A percentile compares a stretch with the other conserved stretches of the same genome.
These are phyloP conservation scores for Australoheros facetus DNA, from an alignment of 2,797 vertebrate species.

Conservation along the genomic window DNA sequence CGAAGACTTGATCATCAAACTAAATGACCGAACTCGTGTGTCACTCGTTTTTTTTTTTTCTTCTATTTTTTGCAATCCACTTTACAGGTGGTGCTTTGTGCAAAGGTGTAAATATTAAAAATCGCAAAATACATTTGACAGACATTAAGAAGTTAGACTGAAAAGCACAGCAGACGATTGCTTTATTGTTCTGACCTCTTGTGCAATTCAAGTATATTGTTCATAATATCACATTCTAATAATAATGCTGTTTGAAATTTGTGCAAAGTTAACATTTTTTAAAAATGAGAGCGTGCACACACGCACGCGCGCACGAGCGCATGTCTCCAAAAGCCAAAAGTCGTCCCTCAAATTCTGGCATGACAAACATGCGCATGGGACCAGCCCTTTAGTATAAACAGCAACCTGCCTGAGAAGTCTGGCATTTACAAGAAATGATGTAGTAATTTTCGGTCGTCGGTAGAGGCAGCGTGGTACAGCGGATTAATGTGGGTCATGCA, in stretches of 20 bases:
- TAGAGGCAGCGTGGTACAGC: constrained; percentile 14
- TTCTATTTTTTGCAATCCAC: background rate
- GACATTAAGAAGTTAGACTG: background rate
- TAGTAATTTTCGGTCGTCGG: constrained; percentile 13
- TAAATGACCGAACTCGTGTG: background rate
- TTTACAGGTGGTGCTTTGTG: background rate
- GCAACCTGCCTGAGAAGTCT: constrained; percentile 23
- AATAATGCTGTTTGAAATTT: background rate
- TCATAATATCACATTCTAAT: background rate
- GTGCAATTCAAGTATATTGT: background rate
- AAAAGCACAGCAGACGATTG: background rate
- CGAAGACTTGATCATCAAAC: background rate
- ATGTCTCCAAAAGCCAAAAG: background rate
- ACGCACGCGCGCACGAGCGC: background rate
- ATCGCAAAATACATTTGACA: background rate
- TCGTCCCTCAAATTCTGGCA: background rate
- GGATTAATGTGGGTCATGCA: background rate
- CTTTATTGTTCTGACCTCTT: background rate
- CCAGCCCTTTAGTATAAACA: constrained; percentile 56
- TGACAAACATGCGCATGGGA: constrained; percentile 12
- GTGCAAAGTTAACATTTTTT: background rate
- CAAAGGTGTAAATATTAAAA: background rate
- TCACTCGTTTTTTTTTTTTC: background rate
- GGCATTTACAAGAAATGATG: constrained; percentile 71
- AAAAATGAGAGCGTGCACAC: background rate